Evolutionary conservation across 2,797 vertebrate species (phyloP).

Genomic region (Echiichthys vipera): DNA sequence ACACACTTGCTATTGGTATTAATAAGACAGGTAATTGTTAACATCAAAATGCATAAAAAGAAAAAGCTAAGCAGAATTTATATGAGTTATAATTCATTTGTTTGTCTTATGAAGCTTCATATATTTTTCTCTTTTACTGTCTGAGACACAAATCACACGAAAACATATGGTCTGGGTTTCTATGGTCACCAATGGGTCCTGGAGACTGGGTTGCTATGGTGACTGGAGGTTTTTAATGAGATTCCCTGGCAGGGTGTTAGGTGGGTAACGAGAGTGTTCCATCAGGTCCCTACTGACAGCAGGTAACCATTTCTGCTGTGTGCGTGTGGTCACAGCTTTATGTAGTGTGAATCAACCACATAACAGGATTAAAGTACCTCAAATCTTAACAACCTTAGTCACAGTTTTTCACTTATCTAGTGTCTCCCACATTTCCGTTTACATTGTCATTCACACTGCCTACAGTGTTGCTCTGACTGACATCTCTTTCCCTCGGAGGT

Average conservation of each 20-base stretch:
- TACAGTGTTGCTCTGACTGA: slow-evolving; percentile 3
- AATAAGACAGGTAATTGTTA: not conserved
- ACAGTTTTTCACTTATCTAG: slow-evolving; percentile 9
- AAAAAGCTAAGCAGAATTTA: not conserved
- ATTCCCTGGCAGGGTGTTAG: slow-evolving; percentile 78
- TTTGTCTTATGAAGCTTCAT: slow-evolving; percentile 15
- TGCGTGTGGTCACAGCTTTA: slow-evolving; percentile 44
- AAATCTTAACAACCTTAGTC: slow-evolving; percentile 19
- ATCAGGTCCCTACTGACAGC: slow-evolving; percentile 68
- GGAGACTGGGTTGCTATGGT: slow-evolving; percentile 79
- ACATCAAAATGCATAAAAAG: too few species aligned
- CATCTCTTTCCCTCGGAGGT: slow-evolving; percentile 5
- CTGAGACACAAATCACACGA: slow-evolving; percentile 16
- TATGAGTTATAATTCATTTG: not conserved
- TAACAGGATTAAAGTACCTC: slow-evolving; percentile 44
- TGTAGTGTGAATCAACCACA: slow-evolving; percentile 35
- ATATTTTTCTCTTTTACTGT: slow-evolving; percentile 6
- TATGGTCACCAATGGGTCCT: slow-evolving; percentile 73
- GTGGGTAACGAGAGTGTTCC: slow-evolving; percentile 71
- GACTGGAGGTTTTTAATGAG: slow-evolving; percentile 79
- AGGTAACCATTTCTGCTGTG: slow-evolving; percentile 59
- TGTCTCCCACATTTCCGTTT: slow-evolving; percentile 9
- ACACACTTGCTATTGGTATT: not conserved
- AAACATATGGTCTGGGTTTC: slow-evolving; percentile 71
- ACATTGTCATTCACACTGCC: slow-evolving; percentile 21